These are phyloP conservation scores for Phthorimaea operculella DNA, from an alignment of 1,140 invertebrate genomes.

Conservation along the genomic window DNA sequence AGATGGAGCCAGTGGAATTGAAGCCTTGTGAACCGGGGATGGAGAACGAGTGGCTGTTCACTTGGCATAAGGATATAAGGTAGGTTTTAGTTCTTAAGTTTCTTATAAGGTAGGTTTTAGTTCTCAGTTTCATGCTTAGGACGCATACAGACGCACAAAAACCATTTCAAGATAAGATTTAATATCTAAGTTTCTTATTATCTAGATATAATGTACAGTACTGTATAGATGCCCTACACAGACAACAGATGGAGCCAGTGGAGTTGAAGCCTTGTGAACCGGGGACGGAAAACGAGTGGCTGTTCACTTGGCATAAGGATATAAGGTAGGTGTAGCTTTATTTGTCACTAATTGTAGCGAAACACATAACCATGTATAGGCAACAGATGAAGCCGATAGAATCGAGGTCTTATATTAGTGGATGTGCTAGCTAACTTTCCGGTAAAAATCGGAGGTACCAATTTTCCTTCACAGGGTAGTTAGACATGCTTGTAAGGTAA, in stretches of 20 bases:
- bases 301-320: conserved; percentile 93
- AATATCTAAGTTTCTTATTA: too few species aligned
- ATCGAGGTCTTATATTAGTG: conserved; percentile 58
- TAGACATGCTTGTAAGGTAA: too few species aligned
- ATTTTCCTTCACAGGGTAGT: too few species aligned
- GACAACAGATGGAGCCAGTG: conserved; percentile 56
- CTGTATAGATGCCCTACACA: conserved; percentile 51
- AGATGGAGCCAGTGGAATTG: conserved; percentile 60
- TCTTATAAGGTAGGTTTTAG: too few species aligned
- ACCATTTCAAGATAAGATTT: conserved; percentile 35
- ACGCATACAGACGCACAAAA: conserved; percentile 57
- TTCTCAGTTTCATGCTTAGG: too few species aligned
- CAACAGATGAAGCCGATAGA: conserved; percentile 55
- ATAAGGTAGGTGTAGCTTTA: too few species aligned
- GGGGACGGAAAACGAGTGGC: conserved; percentile 71
- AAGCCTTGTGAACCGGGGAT: conserved; percentile 52
- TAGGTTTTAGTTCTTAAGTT: too few species aligned
- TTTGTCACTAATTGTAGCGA: too few species aligned
- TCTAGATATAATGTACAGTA: conserved; percentile 60
- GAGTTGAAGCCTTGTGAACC: conserved; percentile 59
- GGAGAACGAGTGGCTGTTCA: conserved; percentile 78
- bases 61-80: conserved; percentile 91
- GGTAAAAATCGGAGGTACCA: too few species aligned
- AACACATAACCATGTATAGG: too few species aligned
- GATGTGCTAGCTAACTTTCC: too few species aligned